Percentiles rank a stretch among this genome's conserved stretches.
Conservation (phyloP, 2,888 invertebrate genomes). For the Elysia crispata region DNA sequence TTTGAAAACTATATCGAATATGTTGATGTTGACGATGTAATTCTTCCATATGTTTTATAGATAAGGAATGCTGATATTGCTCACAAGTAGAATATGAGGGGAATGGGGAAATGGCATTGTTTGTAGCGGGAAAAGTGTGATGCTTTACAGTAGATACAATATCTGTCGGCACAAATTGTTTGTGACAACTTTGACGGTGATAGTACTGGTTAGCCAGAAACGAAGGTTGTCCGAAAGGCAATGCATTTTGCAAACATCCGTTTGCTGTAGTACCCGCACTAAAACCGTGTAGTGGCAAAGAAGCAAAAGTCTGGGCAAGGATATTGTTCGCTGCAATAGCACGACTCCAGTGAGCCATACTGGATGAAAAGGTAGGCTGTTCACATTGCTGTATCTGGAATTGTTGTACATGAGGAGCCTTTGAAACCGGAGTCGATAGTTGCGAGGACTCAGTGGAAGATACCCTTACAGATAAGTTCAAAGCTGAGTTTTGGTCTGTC, state of each 20-base stretch:
- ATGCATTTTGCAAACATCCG: neutral
- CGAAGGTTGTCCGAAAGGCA: neutral
- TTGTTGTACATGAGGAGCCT: no score
- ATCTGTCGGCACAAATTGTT: neutral
- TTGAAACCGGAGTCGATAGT: neutral
- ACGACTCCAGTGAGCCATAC: no score
- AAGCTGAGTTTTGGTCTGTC: constrained; percentile 43
- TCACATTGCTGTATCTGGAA: neutral
- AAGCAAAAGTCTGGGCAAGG: no score
- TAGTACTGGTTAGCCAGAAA: no score
- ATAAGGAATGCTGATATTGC: no score
- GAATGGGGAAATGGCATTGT: neutral
- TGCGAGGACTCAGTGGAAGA: neutral
- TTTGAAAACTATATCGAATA: neutral
- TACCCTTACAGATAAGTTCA: constrained; percentile 47
- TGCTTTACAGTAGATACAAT: no score
- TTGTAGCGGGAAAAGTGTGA: neutral
- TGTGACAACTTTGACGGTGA: neutral
- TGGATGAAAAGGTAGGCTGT: neutral
- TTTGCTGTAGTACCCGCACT: no score
- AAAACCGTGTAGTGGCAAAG: no score
- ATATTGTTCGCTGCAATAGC: no score
- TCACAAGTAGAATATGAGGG: neutral
- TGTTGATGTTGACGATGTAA: no score
- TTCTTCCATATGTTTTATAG: no score